Base-by-base conservation (phyloP, 2,888 invertebrate genomes). In the Apamea sordens region DNA sequence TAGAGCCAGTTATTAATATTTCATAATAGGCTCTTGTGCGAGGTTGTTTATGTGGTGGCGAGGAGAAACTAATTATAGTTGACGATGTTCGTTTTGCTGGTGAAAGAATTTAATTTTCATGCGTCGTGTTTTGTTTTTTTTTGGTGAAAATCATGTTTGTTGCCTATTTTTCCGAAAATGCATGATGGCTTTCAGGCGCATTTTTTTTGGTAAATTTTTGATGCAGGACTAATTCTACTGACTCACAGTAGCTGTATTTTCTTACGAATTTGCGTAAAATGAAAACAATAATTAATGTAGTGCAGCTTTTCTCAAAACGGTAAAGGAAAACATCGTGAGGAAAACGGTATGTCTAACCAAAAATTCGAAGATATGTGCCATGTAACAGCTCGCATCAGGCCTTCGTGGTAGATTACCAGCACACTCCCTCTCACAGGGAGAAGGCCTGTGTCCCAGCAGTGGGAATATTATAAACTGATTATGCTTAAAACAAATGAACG, bases 1-100 rank as follows among this genome's bases (percentile, higher is more conserved):
- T 91, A 91, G 91, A 89, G 88, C 90, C 82, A 88, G 91, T 93
- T 95, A 95, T 94, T 94, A 94, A 94, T 93, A 94, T 94, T 93
- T 93, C 91, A 92, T 94, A 95, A 95, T 93, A 93, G 93, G 90
- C 90, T 89, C 88, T 87, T 82, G 82, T 88, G 83, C 78, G 28
- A 44, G 67, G 36, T 76, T 76, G 80, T 75, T 86, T 87, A 80
- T 79, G 76, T 61, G 70, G 50, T 80, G 73, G 65, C 83, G 76
- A 72, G 70, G 81, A 76, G 83, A 86, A 89, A 89, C 86, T 89
- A 88, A 89, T 90, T 90, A 90, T 86, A 76, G 80, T 72, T 84
- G 67, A 74, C 32, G 78, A 44, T 77, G 24, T 64, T 50, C 53
- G 28, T 74, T 36, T 61, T 74, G 64, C 32, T 50, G 32, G 24